A percentile compares a stretch with the other conserved stretches of the same genome.
Conservation (phyloP, 2,113 vertebrate genomes). For the Aramus guarauna region DNA sequence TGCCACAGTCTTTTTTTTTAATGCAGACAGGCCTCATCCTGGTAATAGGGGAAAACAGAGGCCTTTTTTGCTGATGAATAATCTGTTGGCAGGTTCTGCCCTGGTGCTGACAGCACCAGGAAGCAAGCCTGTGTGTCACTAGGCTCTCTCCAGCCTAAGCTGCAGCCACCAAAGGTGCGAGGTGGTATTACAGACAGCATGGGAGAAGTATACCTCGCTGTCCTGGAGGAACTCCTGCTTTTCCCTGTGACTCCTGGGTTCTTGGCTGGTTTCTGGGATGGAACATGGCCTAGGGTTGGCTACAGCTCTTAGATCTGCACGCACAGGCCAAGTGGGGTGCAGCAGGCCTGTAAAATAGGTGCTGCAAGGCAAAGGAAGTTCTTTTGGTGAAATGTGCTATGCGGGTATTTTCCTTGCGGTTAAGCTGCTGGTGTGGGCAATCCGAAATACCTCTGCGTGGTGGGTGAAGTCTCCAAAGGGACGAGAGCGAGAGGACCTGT, state of each 20-base stretch:
- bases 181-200: not conserved
- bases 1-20: not conserved
- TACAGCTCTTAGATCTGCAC: not conserved
- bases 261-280: not conserved
- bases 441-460: not conserved
- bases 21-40: not conserved
- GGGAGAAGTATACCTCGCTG: not conserved
- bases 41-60: not conserved
- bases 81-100: conserved; percentile 39
- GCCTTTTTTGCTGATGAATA: conserved; percentile 40
- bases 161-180: not conserved
- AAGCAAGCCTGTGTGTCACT: not conserved
- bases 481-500: not conserved
- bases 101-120: not conserved
- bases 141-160: not conserved
- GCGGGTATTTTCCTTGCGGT: not conserved
- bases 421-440: no score
- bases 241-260: not conserved
- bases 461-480: not conserved
- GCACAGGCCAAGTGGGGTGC: fast-evolving
- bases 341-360: not conserved
- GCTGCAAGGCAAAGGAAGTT: not conserved
- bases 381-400: not conserved
- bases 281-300: not conserved
- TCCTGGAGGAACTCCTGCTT: not conserved